Evolutionary conservation across 2,888 invertebrate species (phyloP), one percentile per base, ranked within the genome.

Genomic region (Philonicus albiceps): DNA sequence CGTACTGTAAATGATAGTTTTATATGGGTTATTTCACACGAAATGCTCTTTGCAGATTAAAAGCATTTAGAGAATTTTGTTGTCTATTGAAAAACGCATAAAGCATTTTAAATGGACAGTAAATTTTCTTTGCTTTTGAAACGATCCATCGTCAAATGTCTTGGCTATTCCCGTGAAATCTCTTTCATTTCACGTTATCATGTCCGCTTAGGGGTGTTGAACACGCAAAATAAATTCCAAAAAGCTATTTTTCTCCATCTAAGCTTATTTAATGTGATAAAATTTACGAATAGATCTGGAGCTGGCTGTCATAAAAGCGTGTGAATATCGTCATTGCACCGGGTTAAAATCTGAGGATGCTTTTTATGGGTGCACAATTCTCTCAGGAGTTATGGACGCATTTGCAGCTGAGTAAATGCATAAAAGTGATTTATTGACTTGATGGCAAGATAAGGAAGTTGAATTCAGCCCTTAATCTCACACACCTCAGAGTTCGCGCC

Each of bases 191-290:
- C 8, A 13, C 27, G 16, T 13, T 19, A 16, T 16, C 73, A 7
- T 49, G 34, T 27, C 81, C 81, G 64, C 64, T 81, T 81, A 81
- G 11, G 81, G 81, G 81, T 81, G 76, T 76, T 31, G 37, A 81
- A 81, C 81, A 55, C 64, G 81, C 81, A 81, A 81, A 81, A 37
- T 81, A 81, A 81, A 81, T 81, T 81, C 55, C 34, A 53, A 55
- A 81, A 81, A 81, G 81, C 64, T 6, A 81, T 81, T 81, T 81
- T 81, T 81, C 81, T 81, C 34, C 81, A 81, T 81, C 34, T 64
- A 64, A 81, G 81, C 53, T 64, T 55, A 19, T 55, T 81, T 81
- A 55, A 64, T 34, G 55, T 19, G 34, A 53, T 64, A 55, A 81
- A 81, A 81, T 81, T 81, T 55, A 55, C 30, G 49, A 34, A 64